Evolutionary conservation across 2,888 invertebrate species (phyloP).

Genomic region (Crocallis elinguaria): DNA sequence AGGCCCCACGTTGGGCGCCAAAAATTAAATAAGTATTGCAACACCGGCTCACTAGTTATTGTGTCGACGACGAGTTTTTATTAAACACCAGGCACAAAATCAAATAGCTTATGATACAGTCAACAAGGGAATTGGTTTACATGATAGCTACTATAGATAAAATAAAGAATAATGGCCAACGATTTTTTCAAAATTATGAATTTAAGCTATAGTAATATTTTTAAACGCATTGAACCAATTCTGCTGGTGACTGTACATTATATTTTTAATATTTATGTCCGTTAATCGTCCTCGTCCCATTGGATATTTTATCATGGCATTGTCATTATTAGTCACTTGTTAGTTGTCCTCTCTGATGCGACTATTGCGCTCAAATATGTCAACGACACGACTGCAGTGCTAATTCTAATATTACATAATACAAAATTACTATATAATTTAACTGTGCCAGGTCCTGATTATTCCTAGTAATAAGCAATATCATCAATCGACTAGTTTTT

Average conservation of each 20-base stretch:
- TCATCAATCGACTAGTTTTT: background rate
- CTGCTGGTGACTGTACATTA: slow-evolving; percentile 44
- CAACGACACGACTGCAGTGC: too few species aligned
- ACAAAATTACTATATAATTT: too few species aligned
- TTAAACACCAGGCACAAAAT: slow-evolving; percentile 55
- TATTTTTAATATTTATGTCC: slow-evolving; percentile 49
- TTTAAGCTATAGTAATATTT: slow-evolving; percentile 26
- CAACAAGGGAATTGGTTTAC: slow-evolving; percentile 58
- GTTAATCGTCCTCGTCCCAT: slow-evolving; percentile 59
- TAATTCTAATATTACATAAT: too few species aligned
- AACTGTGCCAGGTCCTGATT: too few species aligned
- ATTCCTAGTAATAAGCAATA: background rate
- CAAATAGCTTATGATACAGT: slow-evolving; percentile 45
- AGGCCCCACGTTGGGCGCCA: slow-evolving; percentile 27
- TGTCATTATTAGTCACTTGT: slow-evolving; percentile 59
- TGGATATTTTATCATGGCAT: slow-evolving; percentile 56
- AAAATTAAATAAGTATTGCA: slow-evolving; percentile 12
- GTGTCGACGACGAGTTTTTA: slow-evolving; percentile 24
- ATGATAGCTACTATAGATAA: slow-evolving; percentile 33
- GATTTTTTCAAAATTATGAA: slow-evolving; percentile 25
- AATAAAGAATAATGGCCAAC: slow-evolving; percentile 24
- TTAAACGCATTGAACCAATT: slow-evolving; percentile 45
- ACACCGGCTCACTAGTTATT: slow-evolving; percentile 27
- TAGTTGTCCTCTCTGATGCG: slow-evolving; percentile 50
- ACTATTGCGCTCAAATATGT: slow-evolving; percentile 50